Percentiles rank a stretch among this genome's conserved stretches.
Conservation (phyloP, 2,113 vertebrate species). For the Piprites chloris region DNA sequence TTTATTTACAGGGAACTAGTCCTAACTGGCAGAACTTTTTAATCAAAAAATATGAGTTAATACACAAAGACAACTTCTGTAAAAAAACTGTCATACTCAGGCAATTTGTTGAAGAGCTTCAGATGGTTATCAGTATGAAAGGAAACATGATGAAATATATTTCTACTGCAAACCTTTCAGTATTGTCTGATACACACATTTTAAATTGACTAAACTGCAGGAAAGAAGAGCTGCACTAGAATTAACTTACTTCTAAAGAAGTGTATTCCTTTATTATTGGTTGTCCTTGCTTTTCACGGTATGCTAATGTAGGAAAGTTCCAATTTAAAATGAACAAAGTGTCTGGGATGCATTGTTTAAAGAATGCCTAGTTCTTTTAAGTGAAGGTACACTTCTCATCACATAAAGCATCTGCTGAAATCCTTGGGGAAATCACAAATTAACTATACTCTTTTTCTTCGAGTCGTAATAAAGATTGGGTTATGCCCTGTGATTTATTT, state of each 20-base stretch:
- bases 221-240: background rate
- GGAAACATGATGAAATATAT: background rate
- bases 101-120: background rate
- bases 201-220: background rate
- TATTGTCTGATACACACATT: background rate
- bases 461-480: background rate
- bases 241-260: slow-evolving; percentile 15
- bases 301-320: background rate
- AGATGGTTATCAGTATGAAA: background rate
- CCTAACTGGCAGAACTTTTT: background rate
- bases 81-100: background rate
- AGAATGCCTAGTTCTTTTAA: background rate
- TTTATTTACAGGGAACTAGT: background rate
- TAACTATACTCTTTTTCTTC: background rate
- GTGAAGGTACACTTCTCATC: slow-evolving; percentile 28
- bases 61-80: background rate
- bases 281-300: background rate
- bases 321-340: slow-evolving; percentile 23
- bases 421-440: slow-evolving; percentile 30
- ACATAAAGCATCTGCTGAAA: slow-evolving; percentile 1
- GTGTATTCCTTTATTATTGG: background rate
- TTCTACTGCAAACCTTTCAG: background rate
- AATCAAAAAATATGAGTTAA: background rate
- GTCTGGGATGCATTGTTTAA: background rate
- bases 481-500: background rate